phyloP scores from a whole-genome alignment of 2,888 invertebrate genomes.

The Dasypolia templi region DNA sequence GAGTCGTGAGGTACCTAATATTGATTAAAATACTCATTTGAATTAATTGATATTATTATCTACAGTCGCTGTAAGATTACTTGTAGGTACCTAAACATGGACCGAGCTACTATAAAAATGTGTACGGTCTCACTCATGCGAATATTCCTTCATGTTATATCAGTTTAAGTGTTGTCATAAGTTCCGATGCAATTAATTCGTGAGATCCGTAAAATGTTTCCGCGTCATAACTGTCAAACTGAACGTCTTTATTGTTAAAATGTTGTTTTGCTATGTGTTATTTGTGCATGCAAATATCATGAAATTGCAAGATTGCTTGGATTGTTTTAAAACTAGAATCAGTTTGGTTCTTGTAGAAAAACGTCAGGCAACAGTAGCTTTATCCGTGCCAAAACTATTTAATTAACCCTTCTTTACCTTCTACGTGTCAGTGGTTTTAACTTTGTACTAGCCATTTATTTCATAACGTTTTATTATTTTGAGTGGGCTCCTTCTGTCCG shows the following conservation, averaged over 20 bases:
- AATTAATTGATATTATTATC: too few relatives aligned
- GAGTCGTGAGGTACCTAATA: too few relatives aligned
- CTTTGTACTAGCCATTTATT: slow-evolving; percentile 42
- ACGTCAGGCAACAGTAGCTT: slow-evolving; percentile 31
- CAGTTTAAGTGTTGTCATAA: slow-evolving; percentile 62
- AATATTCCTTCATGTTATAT: slow-evolving; percentile 72
- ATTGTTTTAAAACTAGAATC: slow-evolving; percentile 30
- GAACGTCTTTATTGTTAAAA: slow-evolving; percentile 26
- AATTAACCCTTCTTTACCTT: slow-evolving; percentile 35
- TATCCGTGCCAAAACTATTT: slow-evolving; percentile 54
- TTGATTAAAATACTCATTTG: too few relatives aligned
- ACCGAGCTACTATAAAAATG: too few relatives aligned
- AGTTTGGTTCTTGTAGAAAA: slow-evolving; percentile 22
- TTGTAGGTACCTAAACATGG: too few relatives aligned
- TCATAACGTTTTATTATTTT: slow-evolving; percentile 39
- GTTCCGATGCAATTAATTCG: slow-evolving; percentile 54
- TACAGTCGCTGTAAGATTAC: too few relatives aligned
- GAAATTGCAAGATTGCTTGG: slow-evolving; percentile 16
- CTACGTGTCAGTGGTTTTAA: slow-evolving; percentile 29
- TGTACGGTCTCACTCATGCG: slow-evolving; percentile 68
- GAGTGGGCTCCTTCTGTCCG: slow-evolving; percentile 27
- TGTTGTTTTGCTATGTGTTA: slow-evolving; percentile 19
- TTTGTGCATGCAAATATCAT: slow-evolving; percentile 35
- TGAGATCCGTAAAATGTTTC: slow-evolving; percentile 41
- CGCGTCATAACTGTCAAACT: slow-evolving; percentile 32